These are phyloP conservation scores for Poecilobothrus nobilitatus DNA, from an alignment of 2,888 invertebrate genomes.

Conservation along the genomic window DNA sequence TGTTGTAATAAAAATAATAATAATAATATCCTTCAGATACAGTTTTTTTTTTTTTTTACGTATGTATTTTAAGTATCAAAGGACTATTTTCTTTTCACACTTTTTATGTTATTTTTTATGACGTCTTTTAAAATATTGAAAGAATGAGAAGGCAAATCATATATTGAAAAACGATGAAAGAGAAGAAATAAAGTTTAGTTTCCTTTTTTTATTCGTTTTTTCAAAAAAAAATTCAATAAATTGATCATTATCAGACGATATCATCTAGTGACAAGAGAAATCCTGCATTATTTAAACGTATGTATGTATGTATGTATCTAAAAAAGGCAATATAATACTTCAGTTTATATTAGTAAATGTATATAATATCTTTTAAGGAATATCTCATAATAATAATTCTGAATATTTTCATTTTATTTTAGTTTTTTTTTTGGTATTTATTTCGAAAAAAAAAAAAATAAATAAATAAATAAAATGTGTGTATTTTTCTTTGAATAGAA, in stretches of 20 bases:
- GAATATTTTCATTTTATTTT: too few relatives aligned
- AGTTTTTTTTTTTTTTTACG: too few relatives aligned
- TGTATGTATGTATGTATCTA: too few relatives aligned
- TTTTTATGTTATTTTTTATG: background rate
- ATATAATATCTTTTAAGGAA: too few relatives aligned
- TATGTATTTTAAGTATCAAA: background rate
- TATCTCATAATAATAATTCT: too few relatives aligned
- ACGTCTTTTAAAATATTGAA: background rate
- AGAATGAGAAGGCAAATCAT: too few relatives aligned
- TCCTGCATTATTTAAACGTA: background rate
- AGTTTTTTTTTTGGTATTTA: too few relatives aligned
- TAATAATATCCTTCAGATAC: background rate
- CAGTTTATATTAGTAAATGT: too few relatives aligned
- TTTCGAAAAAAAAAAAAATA: too few relatives aligned
- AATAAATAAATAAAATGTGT: too few relatives aligned
- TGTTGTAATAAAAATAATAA: background rate
- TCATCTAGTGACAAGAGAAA: background rate
- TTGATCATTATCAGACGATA: background rate
- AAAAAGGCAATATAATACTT: too few relatives aligned
- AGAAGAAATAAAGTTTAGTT: background rate
- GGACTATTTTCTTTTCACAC: background rate
- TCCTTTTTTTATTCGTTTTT: background rate
- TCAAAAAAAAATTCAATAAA: slow-evolving; percentile 1
- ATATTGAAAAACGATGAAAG: background rate
- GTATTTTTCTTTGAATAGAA: too few relatives aligned